These are phyloP conservation scores for Clostera curtula DNA, from an alignment of 2,888 invertebrate genomes.

Conservation along the genomic window DNA sequence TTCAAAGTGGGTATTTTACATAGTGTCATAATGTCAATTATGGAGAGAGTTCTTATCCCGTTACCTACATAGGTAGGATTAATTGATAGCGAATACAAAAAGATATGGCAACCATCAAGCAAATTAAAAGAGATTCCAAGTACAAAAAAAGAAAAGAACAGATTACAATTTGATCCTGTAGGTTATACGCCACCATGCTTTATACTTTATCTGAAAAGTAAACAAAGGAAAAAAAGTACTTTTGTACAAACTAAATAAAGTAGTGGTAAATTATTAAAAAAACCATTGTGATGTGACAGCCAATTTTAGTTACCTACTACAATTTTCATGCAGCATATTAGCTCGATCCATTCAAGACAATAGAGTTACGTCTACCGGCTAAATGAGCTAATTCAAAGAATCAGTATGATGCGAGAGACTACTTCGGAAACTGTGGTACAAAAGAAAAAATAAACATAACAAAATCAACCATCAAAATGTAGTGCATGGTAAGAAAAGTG, in stretches of 20 bases:
- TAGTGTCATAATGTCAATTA: constrained; percentile 59
- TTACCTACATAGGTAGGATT: constrained; percentile 36
- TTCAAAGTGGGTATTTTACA: constrained; percentile 62
- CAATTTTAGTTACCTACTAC: constrained; percentile 21
- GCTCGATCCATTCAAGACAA: constrained; percentile 52
- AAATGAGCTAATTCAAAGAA: no score
- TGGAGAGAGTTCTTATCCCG: constrained; percentile 51
- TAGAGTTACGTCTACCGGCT: constrained; percentile 56
- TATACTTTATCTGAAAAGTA: no score
- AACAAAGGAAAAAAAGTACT: no score
- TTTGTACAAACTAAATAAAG: no score
- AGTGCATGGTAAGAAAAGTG: constrained; percentile 67
- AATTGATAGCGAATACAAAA: constrained; percentile 26
- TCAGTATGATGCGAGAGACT: no score
- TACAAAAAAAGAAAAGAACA: constrained; percentile 7
- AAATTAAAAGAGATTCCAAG: constrained; percentile 24
- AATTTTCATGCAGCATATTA: constrained; percentile 56
- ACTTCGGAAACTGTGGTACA: no score
- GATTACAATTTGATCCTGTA: constrained; percentile 6
- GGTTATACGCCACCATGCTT: constrained; percentile 48
- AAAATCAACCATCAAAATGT: constrained; percentile 56
- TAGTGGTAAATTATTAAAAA: no score
- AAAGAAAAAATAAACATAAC: constrained; percentile 38
- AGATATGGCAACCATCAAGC: constrained; percentile 28
- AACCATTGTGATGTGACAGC: no score